These are phyloP conservation scores for Brienomyrus brachyistius DNA, from an alignment of 2,113 vertebrate genomes.

Conservation along the genomic window DNA sequence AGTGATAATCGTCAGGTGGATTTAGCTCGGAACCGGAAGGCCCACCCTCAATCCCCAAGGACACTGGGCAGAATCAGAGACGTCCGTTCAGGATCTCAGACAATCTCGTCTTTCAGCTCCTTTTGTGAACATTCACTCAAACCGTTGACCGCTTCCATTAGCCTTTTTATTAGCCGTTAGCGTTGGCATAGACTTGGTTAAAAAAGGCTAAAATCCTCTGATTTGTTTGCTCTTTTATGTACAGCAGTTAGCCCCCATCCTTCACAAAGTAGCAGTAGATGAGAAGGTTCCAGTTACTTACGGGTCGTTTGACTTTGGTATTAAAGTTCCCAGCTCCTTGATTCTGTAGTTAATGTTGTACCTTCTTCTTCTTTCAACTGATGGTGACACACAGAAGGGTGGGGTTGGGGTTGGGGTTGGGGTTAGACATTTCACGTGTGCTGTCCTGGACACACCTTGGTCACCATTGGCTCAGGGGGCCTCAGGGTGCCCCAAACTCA, in stretches of 20 bases:
- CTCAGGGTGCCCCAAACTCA: background rate
- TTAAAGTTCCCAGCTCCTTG: conserved; percentile 95
- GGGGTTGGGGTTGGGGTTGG: too few relatives aligned
- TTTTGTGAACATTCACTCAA: background rate
- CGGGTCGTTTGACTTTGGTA: conserved; percentile 97
- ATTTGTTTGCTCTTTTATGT: background rate
- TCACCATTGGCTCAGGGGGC: background rate
- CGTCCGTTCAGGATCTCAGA: background rate
- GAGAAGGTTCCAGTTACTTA: conserved; percentile 61
- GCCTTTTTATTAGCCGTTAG: background rate
- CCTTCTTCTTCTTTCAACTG: conserved; percentile 93
- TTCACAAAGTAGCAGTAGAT: background rate
- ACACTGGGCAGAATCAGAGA: background rate
- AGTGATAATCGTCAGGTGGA: conserved; percentile 63
- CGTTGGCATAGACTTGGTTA: background rate
- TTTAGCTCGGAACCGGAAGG: conserved; percentile 40
- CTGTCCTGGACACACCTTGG: background rate
- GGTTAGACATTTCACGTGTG: background rate
- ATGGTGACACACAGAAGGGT: conserved; percentile 39
- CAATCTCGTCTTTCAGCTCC: background rate
- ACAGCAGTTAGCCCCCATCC: background rate
- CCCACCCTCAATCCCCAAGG: conserved; percentile 49
- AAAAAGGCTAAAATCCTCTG: background rate
- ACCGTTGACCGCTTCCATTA: background rate
- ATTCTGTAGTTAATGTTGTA: conserved; percentile 99